Percentiles rank a stretch among this genome's conserved stretches.
Conservation (phyloP, 2,888 invertebrate species). For the Rhagophthalmus giganteus region DNA sequence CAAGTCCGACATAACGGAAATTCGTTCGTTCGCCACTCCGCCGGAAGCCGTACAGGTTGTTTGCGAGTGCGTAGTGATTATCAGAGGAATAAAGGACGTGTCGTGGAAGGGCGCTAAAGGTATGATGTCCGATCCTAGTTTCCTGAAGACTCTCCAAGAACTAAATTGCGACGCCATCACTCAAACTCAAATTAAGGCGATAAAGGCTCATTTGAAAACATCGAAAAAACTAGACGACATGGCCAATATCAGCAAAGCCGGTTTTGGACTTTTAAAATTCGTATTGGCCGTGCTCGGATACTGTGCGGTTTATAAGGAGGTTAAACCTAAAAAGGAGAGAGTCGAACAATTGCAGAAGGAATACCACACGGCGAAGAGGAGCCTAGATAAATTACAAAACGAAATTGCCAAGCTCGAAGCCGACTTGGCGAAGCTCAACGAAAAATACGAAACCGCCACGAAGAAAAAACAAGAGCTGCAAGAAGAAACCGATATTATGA, state of each 20-base stretch:
- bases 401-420: constrained; percentile 75
- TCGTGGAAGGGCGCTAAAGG: constrained; percentile 88
- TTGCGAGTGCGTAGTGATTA: constrained; percentile 86
- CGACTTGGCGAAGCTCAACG: constrained; percentile 69
- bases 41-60: constrained; percentile 87
- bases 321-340: constrained; percentile 82
- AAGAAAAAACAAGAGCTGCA: constrained; percentile 66
- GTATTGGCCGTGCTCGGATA: constrained; percentile 88
- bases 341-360: constrained; percentile 78
- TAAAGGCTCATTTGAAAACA: constrained; percentile 73
- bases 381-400: constrained; percentile 71
- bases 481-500: constrained; percentile 81
- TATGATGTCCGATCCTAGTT: constrained; percentile 91
- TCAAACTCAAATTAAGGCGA: constrained; percentile 68
- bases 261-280: constrained; percentile 82
- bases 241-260: constrained; percentile 82
- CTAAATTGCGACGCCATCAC: constrained; percentile 84
- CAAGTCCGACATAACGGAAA: constrained; percentile 90
- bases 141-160: constrained; percentile 77
- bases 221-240: constrained; percentile 78
- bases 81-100: constrained; percentile 80
- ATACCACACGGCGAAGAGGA: constrained; percentile 63
- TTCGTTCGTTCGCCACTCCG: constrained; percentile 88
- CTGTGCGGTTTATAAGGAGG: constrained; percentile 84
- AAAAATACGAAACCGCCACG: constrained; percentile 78